Evolutionary conservation across 2,888 invertebrate genomes (phyloP).

Genomic region (Stomorhina lunata): DNA sequence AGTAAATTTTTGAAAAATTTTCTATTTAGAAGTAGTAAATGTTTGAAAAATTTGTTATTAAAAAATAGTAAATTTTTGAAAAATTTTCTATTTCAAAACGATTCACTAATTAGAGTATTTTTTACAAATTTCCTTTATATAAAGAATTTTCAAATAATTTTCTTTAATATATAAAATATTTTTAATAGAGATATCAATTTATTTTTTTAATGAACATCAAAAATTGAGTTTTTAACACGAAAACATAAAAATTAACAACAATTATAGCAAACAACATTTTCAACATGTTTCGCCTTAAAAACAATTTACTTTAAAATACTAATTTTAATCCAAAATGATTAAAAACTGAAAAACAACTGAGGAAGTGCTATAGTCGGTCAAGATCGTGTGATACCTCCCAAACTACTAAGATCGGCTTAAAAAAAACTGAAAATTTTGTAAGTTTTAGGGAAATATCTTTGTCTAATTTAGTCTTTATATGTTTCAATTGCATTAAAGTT

Average conservation of each 20-base stretch:
- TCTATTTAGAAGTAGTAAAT: no score
- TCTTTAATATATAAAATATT: neutral
- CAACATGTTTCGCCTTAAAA: constrained; percentile 9
- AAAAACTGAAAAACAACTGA: no score
- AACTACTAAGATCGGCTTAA: neutral
- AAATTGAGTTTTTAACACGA: constrained; percentile 7
- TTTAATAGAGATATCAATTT: constrained; percentile 29
- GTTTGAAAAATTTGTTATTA: no score
- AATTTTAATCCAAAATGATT: neutral
- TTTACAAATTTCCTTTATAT: no score
- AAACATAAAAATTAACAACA: constrained; percentile 15
- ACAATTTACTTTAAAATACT: neutral
- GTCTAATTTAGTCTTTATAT: no score
- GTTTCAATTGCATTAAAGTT: no score
- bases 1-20: no score
- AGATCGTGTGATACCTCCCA: neutral
- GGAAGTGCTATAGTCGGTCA: no score
- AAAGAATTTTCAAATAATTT: no score
- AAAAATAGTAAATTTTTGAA: no score
- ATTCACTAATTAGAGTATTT: no score
- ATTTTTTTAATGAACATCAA: neutral
- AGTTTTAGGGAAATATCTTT: constrained; percentile 13
- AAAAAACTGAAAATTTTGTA: neutral
- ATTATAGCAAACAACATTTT: constrained; percentile 35
- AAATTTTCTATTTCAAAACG: no score